Percentiles rank a stretch among this genome's conserved stretches.
Conservation (phyloP, 2,797 vertebrate species). For the Semaprochilodus insignis region DNA sequence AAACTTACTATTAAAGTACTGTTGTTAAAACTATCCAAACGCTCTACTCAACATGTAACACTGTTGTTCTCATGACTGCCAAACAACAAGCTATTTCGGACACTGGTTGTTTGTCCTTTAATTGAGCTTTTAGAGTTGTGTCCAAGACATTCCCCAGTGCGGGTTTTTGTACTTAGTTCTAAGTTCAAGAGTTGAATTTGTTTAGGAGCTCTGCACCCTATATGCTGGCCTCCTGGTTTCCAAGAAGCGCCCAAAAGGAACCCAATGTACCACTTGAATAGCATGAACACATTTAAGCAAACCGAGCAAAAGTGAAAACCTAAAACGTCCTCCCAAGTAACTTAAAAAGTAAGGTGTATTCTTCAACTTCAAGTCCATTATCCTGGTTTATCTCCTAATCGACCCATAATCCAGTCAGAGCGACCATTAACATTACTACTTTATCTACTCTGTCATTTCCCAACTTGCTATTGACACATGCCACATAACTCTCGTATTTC, state of each 20-base stretch:
- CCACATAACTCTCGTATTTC: slow-evolving; percentile 13
- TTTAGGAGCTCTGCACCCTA: slow-evolving; percentile 19
- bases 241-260: neutral
- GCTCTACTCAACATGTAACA: slow-evolving; percentile 1
- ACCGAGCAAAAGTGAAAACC: neutral
- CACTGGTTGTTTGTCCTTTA: slow-evolving; percentile 30
- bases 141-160: slow-evolving; percentile 28
- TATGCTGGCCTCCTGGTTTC: slow-evolving; percentile 9
- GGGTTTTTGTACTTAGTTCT: slow-evolving; percentile 20
- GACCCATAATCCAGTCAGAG: neutral
- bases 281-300: neutral
- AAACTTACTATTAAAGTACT: neutral
- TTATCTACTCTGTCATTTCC: slow-evolving; percentile 9
- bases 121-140: slow-evolving; percentile 29
- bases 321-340: neutral
- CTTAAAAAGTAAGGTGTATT: neutral
- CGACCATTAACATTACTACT: neutral
- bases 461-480: neutral
- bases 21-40: neutral
- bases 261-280: neutral
- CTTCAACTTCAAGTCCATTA: neutral
- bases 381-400: neutral
- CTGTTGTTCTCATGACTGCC: slow-evolving; percentile 28
- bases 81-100: slow-evolving; percentile 17
- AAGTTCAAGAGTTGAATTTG: neutral